phyloP scores from a whole-genome alignment of 2,797 vertebrate genomes.

The Gymnopithys bicolor region DNA sequence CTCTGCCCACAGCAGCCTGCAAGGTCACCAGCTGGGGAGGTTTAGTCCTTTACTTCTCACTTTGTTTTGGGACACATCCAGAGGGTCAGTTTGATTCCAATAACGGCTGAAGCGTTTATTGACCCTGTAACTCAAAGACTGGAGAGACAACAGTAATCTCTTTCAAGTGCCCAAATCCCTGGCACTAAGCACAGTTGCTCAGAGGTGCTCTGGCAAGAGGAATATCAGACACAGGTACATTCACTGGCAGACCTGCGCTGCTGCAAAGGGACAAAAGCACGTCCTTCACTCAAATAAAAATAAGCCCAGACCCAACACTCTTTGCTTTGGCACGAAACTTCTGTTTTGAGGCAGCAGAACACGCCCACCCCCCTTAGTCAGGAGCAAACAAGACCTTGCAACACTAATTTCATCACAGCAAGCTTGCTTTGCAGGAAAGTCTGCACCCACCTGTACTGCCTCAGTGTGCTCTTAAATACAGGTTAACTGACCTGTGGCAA shows the following conservation, averaged over 20 bases:
- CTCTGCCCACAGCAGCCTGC: not conserved
- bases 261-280: not conserved
- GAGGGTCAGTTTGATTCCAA: not conserved
- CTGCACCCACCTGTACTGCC: not conserved
- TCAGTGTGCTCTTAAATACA: not conserved
- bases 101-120: not conserved
- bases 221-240: not conserved
- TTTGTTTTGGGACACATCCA: not conserved
- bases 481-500: not conserved
- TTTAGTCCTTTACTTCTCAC: not conserved
- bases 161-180: not conserved
- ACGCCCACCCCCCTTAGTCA: not conserved
- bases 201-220: not conserved
- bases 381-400: not conserved
- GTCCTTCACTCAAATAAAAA: not conserved
- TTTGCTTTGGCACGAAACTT: not conserved
- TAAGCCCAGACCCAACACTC: not conserved
- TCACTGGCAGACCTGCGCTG: not conserved
- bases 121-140: not conserved
- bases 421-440: not conserved
- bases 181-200: not conserved
- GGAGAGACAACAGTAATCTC: not conserved
- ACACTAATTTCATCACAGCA: not conserved
- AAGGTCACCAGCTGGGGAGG: not conserved
- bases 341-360: not conserved